Conservation (phyloP, 2,888 invertebrate species). For the Drosophila fulvimacula region DNA sequence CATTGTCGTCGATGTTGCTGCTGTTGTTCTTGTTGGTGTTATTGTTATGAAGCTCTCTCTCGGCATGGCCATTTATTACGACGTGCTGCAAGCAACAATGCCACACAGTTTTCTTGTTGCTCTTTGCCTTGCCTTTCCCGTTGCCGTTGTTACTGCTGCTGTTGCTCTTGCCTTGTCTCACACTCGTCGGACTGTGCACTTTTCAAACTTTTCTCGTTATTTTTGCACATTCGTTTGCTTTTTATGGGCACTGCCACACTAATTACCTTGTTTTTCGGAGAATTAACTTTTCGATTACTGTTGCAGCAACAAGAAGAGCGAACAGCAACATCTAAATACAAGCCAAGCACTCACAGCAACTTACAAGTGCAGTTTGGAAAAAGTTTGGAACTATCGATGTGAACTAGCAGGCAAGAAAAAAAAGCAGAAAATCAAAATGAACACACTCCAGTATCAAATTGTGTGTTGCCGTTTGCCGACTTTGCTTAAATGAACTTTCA, state of each 20-base stretch:
- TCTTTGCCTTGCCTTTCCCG: constrained; percentile 16
- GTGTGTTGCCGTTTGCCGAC: constrained; percentile 48
- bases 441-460: constrained; percentile 44
- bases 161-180: constrained; percentile 27
- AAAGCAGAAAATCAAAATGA: constrained; percentile 11
- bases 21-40: constrained; percentile 24
- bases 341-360: constrained; percentile 36
- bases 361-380: constrained; percentile 66
- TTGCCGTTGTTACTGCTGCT: constrained; percentile 4
- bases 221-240: constrained; percentile 81
- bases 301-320: constrained; percentile 49
- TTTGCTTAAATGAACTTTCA: constrained; percentile 47
- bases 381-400: constrained; percentile 56
- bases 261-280: constrained; percentile 82
- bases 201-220: constrained; percentile 78
- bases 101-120: constrained; percentile 67
- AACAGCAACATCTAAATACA: constrained; percentile 18
- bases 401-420: constrained; percentile 14
- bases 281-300: constrained; percentile 82
- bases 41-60: constrained; percentile 36
- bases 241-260: constrained; percentile 77
- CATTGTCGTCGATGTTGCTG: constrained; percentile 24
- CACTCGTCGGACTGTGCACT: constrained; percentile 37
- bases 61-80: constrained; percentile 69
- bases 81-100: constrained; percentile 69